Conservation (phyloP, 1,140 invertebrate genomes). For the Drosophila micromelanica region DNA sequence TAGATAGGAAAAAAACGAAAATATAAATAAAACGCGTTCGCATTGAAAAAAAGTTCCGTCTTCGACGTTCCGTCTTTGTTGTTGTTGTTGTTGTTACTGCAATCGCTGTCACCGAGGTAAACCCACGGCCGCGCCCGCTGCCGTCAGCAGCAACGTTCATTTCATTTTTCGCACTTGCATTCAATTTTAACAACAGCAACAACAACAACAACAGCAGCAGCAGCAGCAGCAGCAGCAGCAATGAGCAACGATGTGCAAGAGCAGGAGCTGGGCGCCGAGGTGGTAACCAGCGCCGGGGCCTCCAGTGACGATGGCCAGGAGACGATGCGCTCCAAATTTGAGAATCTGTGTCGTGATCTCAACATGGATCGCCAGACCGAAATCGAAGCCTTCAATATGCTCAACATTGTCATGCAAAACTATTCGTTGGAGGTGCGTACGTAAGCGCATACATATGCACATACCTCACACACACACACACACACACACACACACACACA, state of each 20-base stretch:
- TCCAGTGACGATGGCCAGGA: conserved; percentile 54
- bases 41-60: conserved; percentile 23
- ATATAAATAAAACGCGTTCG: conserved; percentile 12
- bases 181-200: conserved; percentile 4
- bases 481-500: not conserved
- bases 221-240: conserved; percentile 14
- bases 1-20: not conserved
- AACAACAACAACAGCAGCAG: conserved; percentile 14
- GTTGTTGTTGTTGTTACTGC: conserved; percentile 25
- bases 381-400: conserved; percentile 65
- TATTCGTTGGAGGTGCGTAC: conserved; percentile 72
- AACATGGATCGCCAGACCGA: conserved; percentile 81
- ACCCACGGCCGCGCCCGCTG: conserved; percentile 37
- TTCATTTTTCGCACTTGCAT: not conserved
- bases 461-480: not conserved
- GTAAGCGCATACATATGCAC: conserved; percentile 12
- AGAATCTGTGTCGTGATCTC: conserved; percentile 74
- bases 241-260: conserved; percentile 64
- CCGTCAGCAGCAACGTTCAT: conserved; percentile 31
- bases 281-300: conserved; percentile 50
- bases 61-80: conserved; percentile 21
- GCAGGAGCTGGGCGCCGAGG: conserved; percentile 67
- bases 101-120: conserved; percentile 13
- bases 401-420: conserved; percentile 57
- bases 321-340: conserved; percentile 54